phyloP scores from a whole-genome alignment of 1,140 invertebrate species.

The Drosophila parvula region DNA sequence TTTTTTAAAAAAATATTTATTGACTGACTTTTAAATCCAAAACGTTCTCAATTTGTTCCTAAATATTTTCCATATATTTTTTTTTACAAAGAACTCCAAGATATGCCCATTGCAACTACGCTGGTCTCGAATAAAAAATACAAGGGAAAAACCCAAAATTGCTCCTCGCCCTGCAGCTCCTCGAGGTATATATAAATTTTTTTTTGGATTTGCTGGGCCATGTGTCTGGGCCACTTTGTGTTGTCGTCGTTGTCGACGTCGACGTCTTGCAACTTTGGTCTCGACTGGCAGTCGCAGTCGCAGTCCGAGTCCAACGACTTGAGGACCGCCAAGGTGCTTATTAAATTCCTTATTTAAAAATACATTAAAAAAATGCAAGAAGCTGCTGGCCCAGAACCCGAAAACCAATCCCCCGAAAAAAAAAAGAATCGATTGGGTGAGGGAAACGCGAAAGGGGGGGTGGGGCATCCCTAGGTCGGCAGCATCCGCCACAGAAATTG shows the following conservation, averaged over 20 bases:
- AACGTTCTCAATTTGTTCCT: fast-evolving
- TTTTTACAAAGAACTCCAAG: slow-evolving; percentile 6
- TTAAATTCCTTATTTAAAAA: slow-evolving; percentile 83
- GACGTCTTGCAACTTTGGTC: slow-evolving; percentile 47
- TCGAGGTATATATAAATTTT: slow-evolving; percentile 30
- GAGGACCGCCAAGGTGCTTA: slow-evolving; percentile 80
- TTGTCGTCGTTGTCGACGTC: slow-evolving; percentile 73
- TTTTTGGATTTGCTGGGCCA: slow-evolving; percentile 43
- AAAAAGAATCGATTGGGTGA: slow-evolving; percentile 8
- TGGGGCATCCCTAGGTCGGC: slow-evolving; percentile 21
- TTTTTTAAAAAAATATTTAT: background rate
- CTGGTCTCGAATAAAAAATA: slow-evolving; percentile 17
- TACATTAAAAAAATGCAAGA: slow-evolving; percentile 82
- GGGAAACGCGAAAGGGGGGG: background rate
- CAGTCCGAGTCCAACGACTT: slow-evolving; percentile 54
- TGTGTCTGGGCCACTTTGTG: slow-evolving; percentile 81
- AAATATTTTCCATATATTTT: background rate
- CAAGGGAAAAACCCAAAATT: slow-evolving; percentile 46
- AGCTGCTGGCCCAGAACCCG: slow-evolving; percentile 62
- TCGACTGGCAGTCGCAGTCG: slow-evolving; percentile 28
- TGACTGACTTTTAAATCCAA: background rate
- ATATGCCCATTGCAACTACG: slow-evolving; percentile 55
- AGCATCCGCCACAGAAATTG: slow-evolving; percentile 31
- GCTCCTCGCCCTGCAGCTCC: slow-evolving; percentile 71
- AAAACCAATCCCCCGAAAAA: slow-evolving; percentile 48